Conservation (phyloP, 2,888 invertebrate genomes). For the Neoaliturus tenellus region DNA sequence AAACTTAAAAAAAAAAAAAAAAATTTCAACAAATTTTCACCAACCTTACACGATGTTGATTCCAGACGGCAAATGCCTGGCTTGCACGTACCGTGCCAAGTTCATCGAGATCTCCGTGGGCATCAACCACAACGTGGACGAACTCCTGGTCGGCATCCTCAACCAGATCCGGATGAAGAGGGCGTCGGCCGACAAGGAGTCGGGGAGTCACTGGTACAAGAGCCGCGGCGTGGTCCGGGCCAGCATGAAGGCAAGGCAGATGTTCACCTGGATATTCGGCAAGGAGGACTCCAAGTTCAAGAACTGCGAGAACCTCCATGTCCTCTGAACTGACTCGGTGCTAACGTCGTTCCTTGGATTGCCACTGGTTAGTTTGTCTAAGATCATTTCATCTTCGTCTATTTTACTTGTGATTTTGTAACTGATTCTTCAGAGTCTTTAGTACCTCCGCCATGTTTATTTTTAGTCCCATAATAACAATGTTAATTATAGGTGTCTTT, state of each 20-base stretch:
- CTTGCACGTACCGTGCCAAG: conserved; percentile 93
- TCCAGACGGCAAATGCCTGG: conserved; percentile 95
- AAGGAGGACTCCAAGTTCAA: conserved; percentile 95
- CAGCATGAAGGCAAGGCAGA: conserved; percentile 93
- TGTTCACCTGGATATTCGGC: conserved; percentile 92
- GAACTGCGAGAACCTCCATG: conserved; percentile 93
- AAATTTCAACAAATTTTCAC: too few relatives aligned
- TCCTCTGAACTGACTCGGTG: conserved; percentile 76
- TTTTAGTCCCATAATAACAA: too few relatives aligned
- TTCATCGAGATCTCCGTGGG: conserved; percentile 98
- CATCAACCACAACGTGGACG: conserved; percentile 98
- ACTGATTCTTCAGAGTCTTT: too few relatives aligned
- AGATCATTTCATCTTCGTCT: too few relatives aligned
- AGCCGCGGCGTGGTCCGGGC: conserved; percentile 89
- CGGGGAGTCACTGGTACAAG: conserved; percentile 76
- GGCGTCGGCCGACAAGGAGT: conserved; percentile 72
- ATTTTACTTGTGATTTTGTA: too few relatives aligned
- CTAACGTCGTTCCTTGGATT: too few relatives aligned
- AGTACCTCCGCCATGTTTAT: too few relatives aligned
- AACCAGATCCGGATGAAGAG: conserved; percentile 92
- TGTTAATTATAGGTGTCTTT: too few relatives aligned
- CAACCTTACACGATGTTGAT: conserved; percentile 66
- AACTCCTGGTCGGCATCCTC: conserved; percentile 93
- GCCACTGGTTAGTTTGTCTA: too few relatives aligned
- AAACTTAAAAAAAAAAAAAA: too few relatives aligned